A percentile compares a stretch with the other conserved stretches of the same genome.
Conservation (phyloP, 2,797 vertebrate genomes). For the Taeniopygia guttata region DNA sequence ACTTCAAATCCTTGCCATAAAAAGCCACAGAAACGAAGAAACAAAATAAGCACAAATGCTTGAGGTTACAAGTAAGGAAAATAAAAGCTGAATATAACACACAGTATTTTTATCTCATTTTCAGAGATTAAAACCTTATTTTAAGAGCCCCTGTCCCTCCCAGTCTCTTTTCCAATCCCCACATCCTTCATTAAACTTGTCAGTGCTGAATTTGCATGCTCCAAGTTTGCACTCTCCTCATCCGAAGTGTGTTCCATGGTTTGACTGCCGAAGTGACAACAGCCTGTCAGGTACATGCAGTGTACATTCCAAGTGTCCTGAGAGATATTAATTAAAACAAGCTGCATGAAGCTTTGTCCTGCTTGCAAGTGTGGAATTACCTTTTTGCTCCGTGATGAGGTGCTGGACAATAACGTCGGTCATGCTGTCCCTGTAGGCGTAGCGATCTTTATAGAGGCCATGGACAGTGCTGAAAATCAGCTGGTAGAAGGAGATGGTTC, state of each 20-base stretch:
- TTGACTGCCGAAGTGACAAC: neutral
- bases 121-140: conserved; percentile 10
- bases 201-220: neutral
- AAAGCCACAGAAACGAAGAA: neutral
- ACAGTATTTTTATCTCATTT: neutral
- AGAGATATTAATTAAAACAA: neutral
- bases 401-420: conserved; percentile 98
- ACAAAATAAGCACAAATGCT: neutral
- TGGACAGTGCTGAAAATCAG: conserved; percentile 97
- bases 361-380: conserved; percentile 63
- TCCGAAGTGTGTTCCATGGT: neutral
- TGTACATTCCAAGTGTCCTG: neutral
- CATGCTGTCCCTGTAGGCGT: conserved; percentile 96
- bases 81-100: neutral
- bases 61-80: neutral
- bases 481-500: conserved; percentile 95
- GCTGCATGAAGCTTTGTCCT: neutral
- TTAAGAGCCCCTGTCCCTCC: neutral
- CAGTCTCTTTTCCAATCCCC: neutral
- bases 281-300: neutral
- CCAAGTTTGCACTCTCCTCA: neutral
- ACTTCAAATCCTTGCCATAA: neutral
- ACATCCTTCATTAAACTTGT: neutral
- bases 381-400: conserved; percentile 97
- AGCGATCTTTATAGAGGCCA: conserved; percentile 95